A percentile compares a stretch with the other conserved stretches of the same genome.
Conservation (phyloP, 2,797 vertebrate species). For the Sebastiscus tertius region DNA sequence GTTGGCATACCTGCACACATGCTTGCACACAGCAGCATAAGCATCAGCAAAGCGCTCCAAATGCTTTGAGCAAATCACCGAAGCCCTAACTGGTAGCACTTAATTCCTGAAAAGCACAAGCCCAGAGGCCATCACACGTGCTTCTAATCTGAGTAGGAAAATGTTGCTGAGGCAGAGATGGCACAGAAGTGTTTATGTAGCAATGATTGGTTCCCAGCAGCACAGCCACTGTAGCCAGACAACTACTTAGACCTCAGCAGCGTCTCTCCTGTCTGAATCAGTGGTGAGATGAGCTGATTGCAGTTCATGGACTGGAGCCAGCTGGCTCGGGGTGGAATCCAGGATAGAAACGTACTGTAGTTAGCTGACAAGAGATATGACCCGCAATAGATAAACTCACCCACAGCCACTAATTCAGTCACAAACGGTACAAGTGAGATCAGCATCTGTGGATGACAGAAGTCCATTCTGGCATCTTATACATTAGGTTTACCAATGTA, state of each 20-base stretch:
- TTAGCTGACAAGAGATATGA: conserved; percentile 2
- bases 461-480: neutral
- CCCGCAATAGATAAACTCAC: neutral
- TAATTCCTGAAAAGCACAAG: conserved; percentile 11
- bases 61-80: neutral
- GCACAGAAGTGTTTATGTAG: conserved; percentile 1
- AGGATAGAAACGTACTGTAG: neutral
- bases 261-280: neutral
- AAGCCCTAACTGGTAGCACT: neutral
- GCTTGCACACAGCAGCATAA: neutral
- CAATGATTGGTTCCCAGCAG: conserved; percentile 17
- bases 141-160: neutral
- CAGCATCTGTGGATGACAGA: neutral
- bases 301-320: conserved; percentile 22
- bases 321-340: neutral
- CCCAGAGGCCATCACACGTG: conserved; percentile 8
- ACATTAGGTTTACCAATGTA: neutral
- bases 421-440: neutral
- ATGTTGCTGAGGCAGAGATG: conserved; percentile 15
- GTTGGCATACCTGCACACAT: conserved; percentile 34
- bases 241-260: conserved; percentile 1
- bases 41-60: neutral
- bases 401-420: neutral
- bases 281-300: conserved; percentile 7
- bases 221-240: conserved; percentile 22